Conservation (phyloP, 2,888 invertebrate species). For the Venusia cambrica region DNA sequence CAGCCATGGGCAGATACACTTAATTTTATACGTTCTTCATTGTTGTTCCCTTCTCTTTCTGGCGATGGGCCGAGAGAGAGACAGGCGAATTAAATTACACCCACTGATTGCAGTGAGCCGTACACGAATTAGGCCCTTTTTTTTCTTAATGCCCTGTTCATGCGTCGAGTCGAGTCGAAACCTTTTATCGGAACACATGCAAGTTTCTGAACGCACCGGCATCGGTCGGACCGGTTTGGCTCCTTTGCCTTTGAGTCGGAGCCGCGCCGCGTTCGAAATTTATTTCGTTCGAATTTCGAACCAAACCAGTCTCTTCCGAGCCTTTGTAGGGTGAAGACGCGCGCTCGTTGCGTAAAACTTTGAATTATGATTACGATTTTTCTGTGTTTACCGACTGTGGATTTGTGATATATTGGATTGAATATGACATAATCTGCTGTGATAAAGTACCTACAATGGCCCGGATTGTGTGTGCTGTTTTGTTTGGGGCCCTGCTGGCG, state of each 20-base stretch:
- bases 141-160: conserved; percentile 74
- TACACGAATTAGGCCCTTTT: conserved; percentile 76
- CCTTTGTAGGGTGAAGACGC: conserved; percentile 41
- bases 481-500: conserved; percentile 59
- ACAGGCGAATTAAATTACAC: conserved; percentile 64
- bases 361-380: conserved; percentile 61
- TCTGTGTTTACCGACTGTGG: conserved; percentile 52
- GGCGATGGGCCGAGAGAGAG: conserved; percentile 39
- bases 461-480: conserved; percentile 62
- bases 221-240: conserved; percentile 64
- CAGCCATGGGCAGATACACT: conserved; percentile 66
- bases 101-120: conserved; percentile 76
- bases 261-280: conserved; percentile 50
- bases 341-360: conserved; percentile 25
- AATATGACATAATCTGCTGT: conserved; percentile 55
- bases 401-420: conserved; percentile 53
- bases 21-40: conserved; percentile 69
- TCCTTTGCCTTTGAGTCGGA: conserved; percentile 64
- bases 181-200: conserved; percentile 77
- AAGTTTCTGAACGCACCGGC: conserved; percentile 65
- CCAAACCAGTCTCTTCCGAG: conserved; percentile 62
- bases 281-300: conserved; percentile 21
- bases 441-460: conserved; percentile 51
- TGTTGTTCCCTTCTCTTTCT: conserved; percentile 46
- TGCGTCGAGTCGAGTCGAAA: conserved; percentile 72